Evolutionary conservation across 1,140 invertebrate genomes (phyloP), one percentile per base, ranked within the genome.

Genomic region (Battus philenor): DNA sequence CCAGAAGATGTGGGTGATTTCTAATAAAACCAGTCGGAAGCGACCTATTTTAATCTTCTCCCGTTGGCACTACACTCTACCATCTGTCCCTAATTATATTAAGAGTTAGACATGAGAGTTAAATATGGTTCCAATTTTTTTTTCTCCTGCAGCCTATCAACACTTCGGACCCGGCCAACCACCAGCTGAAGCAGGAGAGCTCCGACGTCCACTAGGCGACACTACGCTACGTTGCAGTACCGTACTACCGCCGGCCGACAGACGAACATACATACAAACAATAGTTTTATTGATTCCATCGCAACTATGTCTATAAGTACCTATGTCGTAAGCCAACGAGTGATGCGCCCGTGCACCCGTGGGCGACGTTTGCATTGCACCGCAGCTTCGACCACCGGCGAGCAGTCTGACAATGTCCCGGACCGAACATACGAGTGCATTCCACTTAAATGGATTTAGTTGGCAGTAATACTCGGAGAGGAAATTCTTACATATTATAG

Each of bases 121-220:
- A 4, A 50, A 41, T 45, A 9, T 44, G 1, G 18, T 3, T 20
- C 18, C 6, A 20, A 9, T 17, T 11, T 13, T 5, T 29, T 15
- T 20, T 47, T 17, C 11, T 50, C 36, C 54, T 69, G 12, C 86
- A 90, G 89, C 89, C 90, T 53, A 86, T 90, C 69, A 90, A 88
- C 84, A 88, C 89, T 50, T 88, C 88, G 59, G 90, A 90, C 69
- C 87, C 88, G 69, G 88, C 89, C 52, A 91, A 90, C 70, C 90
- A 90, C 72, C 89, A 89, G 75, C 83, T 89, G 68, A 82, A 91
- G 75, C 88, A 89, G 55, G 90, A 90, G 78, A 81, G 71, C 66
- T 79, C 75, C 47, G 79, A 83, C 68, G 79, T 83, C 47, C 79
- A 83, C 67, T 83, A 83, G 71, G 61, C 64, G 64, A 78, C 56